phyloP scores from a whole-genome alignment of 2,113 vertebrate species.

The Epinephelus moara region DNA sequence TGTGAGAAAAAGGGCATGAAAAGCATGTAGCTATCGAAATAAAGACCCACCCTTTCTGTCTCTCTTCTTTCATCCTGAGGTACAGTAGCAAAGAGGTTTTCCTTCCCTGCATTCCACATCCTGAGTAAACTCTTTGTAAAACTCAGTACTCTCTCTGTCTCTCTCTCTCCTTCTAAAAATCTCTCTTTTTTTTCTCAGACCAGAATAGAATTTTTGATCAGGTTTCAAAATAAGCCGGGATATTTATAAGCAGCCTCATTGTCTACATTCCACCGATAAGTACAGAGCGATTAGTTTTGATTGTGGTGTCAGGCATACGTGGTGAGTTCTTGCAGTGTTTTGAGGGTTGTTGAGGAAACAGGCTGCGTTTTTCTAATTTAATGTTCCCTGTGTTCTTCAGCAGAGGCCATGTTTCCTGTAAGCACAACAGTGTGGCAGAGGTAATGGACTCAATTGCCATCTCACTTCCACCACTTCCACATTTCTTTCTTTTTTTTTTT shows the following conservation, averaged over 20 bases:
- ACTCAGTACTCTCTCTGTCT: background rate
- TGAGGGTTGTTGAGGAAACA: constrained; percentile 70
- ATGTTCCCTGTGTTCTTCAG: constrained; percentile 48
- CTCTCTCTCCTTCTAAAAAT: background rate
- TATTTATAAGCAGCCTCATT: constrained; percentile 64
- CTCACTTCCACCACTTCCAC: constrained; percentile 4
- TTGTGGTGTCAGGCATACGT: constrained; percentile 41
- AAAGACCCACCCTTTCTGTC: background rate
- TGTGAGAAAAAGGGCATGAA: background rate
- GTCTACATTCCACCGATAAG: constrained; percentile 74
- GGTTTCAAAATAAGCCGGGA: constrained; percentile 57
- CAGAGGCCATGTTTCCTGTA: constrained; percentile 24
- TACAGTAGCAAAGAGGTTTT: constrained; percentile 42
- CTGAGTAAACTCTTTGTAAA: constrained; percentile 25
- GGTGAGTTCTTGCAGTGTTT: constrained; percentile 53
- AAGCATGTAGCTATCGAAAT: background rate
- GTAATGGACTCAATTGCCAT: constrained; percentile 21
- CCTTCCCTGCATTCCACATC: constrained; percentile 50
- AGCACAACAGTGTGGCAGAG: background rate
- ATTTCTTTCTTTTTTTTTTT: background rate
- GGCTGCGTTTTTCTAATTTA: constrained; percentile 43
- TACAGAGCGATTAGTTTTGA: constrained; percentile 59
- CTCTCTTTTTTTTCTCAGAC: constrained; percentile 56
- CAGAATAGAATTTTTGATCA: constrained; percentile 63
- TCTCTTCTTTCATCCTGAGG: constrained; percentile 20